Conservation (phyloP, 2,797 vertebrate genomes). For the Etheostoma nigrum region DNA sequence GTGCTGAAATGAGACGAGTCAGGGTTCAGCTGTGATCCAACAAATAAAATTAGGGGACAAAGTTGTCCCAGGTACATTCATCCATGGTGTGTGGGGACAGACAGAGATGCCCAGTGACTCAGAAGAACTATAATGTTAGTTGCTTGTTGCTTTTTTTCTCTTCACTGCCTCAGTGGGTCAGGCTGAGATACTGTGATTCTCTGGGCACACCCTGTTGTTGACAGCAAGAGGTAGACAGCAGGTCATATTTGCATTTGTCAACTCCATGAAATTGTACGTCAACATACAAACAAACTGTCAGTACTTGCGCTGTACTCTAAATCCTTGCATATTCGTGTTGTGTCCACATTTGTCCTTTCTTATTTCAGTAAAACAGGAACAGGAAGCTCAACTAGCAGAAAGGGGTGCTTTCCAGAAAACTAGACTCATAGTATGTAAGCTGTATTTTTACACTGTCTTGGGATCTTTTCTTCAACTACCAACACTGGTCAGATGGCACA, state of each 20-base stretch:
- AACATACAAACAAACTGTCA: constrained; percentile 31
- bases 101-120: constrained; percentile 61
- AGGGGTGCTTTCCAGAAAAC: constrained; percentile 51
- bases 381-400: constrained; percentile 62
- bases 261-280: constrained; percentile 49
- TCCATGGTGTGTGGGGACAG: constrained; percentile 53
- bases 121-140: constrained; percentile 60
- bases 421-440: constrained; percentile 40
- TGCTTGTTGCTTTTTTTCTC: constrained; percentile 23
- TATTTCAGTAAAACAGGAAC: constrained; percentile 65
- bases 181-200: constrained; percentile 56
- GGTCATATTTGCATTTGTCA: constrained; percentile 55
- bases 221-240: constrained; percentile 51
- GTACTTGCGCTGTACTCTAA: constrained; percentile 18
- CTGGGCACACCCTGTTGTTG: constrained; percentile 56
- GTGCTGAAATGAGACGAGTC: constrained; percentile 60
- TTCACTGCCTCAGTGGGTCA: constrained; percentile 50
- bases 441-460: constrained; percentile 45
- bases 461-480: constrained; percentile 59
- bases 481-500: constrained; percentile 79
- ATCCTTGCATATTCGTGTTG: constrained; percentile 19
- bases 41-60: constrained; percentile 63
- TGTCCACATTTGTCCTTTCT: constrained; percentile 41
- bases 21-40: constrained; percentile 65
- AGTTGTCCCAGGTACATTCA: constrained; percentile 52